Conservation (phyloP, 2,113 vertebrate species). For the Halcyon malimbica region DNA sequence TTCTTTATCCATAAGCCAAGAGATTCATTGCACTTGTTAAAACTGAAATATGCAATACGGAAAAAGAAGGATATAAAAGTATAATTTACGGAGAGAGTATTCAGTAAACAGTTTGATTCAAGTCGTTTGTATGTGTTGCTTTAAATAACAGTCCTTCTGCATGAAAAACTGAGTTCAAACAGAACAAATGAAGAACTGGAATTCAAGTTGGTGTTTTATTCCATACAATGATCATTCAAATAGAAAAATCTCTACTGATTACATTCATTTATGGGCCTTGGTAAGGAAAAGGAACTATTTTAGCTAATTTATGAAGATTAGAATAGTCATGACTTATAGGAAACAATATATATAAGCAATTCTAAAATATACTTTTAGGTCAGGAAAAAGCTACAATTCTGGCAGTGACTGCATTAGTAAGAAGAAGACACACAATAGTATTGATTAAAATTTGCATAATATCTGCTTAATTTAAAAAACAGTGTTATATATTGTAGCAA, state of each 20-base stretch:
- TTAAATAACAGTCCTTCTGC: constrained; percentile 36
- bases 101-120: constrained; percentile 23
- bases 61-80: constrained; percentile 26
- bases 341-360: constrained; percentile 61
- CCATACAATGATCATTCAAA: constrained; percentile 14
- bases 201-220: constrained; percentile 10
- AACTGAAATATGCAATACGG: not conserved
- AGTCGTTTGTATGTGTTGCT: constrained; percentile 13
- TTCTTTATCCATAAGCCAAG: constrained; percentile 24
- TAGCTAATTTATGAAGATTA: constrained; percentile 60
- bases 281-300: constrained; percentile 33
- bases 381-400: constrained; percentile 50
- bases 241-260: constrained; percentile 55
- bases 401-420: not conserved
- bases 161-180: not conserved
- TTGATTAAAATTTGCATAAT: constrained; percentile 58
- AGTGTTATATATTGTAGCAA: constrained; percentile 22
- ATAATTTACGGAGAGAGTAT: constrained; percentile 17
- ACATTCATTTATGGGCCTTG: constrained; percentile 23
- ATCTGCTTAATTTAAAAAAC: constrained; percentile 45
- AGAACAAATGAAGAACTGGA: constrained; percentile 22
- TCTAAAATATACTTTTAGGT: constrained; percentile 64
- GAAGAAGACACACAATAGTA: constrained; percentile 50
- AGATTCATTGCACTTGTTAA: constrained; percentile 10
- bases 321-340: constrained; percentile 63